Evolutionary conservation across 2,113 vertebrate species (phyloP), one percentile per base, ranked within the genome.

Genomic region (Mirza zaza): DNA sequence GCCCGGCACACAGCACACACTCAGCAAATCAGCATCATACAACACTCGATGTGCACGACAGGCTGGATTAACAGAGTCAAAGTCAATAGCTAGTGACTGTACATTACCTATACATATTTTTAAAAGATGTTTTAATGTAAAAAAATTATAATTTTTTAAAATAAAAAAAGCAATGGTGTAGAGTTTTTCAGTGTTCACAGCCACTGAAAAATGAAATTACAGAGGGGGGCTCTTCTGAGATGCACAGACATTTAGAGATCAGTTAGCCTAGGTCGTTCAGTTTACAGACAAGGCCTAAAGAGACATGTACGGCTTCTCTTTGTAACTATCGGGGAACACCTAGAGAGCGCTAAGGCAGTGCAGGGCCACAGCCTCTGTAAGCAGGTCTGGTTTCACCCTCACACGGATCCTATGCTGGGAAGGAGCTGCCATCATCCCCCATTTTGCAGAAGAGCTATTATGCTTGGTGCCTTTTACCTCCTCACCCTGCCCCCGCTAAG

Each of bases 281-380:
- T 50, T 52, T 12, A 6, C 29, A 80, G 84, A 14, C 3, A 3
- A 36, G 76, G 32, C 39, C n/a, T 3, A 39, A 48, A 59, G 23
- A 82, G 39, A 45, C 45, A n/a, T 39, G 63, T 67, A 6, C 6
- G 18, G 1, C n/a, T 34, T 6, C 59, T 63, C 25, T 63, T 63
- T 13, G 5, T 63, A 63, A 63, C 61, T 63, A 0, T 27, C 11
- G 29, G 27, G 27, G 20, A 17, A 23, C 32, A 8, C 21, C 42
- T 5, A 1, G 1, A 7, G 36, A 63, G 48, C 0, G 9, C 39
- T 11, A 4, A 0, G 36, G 48, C 9, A 0, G 52, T 0, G 34
- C n/a, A 2, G 7, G 3, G 25, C 52, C 1, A 25, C 6, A 4
- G 3, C 39, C 63, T 14, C 8, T 29, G 42, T 4, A 6, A 6